Evolutionary conservation across 2,888 invertebrate genomes (phyloP).

Genomic region (Tenthredo mesomela): DNA sequence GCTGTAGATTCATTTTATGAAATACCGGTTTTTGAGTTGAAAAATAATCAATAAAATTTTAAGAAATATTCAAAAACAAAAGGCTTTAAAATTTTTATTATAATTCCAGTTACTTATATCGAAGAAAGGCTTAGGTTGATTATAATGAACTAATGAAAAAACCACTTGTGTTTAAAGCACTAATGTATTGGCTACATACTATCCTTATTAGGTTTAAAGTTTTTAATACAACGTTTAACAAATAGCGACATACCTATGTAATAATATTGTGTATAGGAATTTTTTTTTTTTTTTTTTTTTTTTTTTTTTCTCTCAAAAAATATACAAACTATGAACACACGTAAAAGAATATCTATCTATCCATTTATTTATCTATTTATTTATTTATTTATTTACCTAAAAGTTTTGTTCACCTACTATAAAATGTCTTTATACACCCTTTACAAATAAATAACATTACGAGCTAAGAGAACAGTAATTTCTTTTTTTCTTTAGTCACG

Average conservation of each 20-base stretch:
- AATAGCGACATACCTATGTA: slow-evolving; percentile 9
- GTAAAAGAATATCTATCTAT: slow-evolving; percentile 28
- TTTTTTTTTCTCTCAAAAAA: slow-evolving; percentile 38
- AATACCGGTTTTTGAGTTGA: background rate
- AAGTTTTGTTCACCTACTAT: background rate
- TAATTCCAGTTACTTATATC: background rate
- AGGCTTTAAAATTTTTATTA: background rate
- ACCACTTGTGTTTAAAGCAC: slow-evolving; percentile 44
- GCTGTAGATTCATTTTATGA: background rate
- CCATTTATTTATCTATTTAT: background rate
- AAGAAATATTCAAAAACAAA: background rate
- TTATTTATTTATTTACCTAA: background rate
- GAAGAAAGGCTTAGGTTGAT: background rate
- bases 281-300: too few relatives aligned
- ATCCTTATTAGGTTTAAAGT: background rate
- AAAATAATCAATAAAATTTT: background rate
- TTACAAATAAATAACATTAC: slow-evolving; percentile 51
- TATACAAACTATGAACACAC: slow-evolving; percentile 54
- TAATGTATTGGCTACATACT: slow-evolving; percentile 44
- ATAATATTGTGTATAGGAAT: slow-evolving; percentile 12
- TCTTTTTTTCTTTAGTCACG: background rate
- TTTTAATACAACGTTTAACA: slow-evolving; percentile 27
- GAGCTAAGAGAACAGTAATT: slow-evolving; percentile 4
- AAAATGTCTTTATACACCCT: slow-evolving; percentile 35
- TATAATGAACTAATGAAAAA: slow-evolving; percentile 1